Conservation (phyloP, 2,113 vertebrate species). For the Smithornis capensis region DNA sequence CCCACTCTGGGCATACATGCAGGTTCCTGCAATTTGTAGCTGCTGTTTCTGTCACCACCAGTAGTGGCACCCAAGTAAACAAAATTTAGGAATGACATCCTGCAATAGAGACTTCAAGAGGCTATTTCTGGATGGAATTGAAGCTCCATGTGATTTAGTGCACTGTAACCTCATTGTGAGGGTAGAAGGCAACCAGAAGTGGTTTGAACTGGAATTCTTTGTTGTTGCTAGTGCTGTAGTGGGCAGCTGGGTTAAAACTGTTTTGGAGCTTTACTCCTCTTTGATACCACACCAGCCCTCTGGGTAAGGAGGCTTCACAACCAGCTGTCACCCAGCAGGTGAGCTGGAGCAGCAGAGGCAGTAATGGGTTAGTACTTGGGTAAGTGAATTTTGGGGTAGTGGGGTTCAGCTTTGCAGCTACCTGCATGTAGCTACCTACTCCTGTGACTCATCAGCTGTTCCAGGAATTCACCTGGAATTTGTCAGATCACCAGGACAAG, state of each 20-base stretch:
- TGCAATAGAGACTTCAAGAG: background rate
- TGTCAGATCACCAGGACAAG: background rate
- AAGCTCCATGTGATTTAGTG: background rate
- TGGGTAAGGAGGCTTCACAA: background rate
- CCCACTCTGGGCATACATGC: background rate
- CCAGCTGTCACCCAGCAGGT: background rate
- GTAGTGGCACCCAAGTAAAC: constrained; percentile 37
- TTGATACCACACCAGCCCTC: background rate
- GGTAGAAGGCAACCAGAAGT: background rate
- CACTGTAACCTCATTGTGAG: constrained; percentile 10
- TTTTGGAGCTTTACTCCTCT: background rate
- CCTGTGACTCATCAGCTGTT: background rate
- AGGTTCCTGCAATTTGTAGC: constrained; percentile 1
- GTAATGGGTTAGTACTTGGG: background rate
- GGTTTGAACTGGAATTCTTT: background rate
- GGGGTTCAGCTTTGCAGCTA: background rate
- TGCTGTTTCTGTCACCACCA: constrained; percentile 26
- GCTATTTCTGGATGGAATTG: constrained; percentile 8
- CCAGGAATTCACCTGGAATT: background rate
- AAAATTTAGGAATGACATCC: background rate
- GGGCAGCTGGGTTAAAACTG: constrained; percentile 17
- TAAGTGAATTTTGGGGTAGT: background rate
- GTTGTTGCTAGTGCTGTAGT: background rate
- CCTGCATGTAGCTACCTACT: background rate
- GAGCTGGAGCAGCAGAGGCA: background rate